Conservation (phyloP, 1,140 invertebrate species). For the Conus betulinus region DNA sequence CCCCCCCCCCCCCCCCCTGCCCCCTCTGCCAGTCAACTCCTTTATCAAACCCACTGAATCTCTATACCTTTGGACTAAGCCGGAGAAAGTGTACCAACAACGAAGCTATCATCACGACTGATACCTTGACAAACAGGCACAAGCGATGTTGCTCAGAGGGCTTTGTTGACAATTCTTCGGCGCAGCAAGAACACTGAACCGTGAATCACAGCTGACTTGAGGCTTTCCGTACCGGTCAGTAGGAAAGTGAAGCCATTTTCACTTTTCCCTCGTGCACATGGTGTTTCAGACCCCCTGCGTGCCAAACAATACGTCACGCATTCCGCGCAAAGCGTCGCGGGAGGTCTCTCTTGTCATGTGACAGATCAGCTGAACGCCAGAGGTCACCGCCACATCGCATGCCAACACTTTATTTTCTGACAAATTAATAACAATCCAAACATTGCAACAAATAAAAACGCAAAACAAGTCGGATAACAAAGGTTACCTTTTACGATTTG, state of each 20-base stretch:
- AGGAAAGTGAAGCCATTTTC: conserved; percentile 19
- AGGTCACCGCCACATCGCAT: background rate
- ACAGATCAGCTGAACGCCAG: background rate
- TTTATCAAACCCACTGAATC: too few relatives aligned
- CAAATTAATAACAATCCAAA: background rate
- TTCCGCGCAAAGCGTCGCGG: conserved; percentile 32
- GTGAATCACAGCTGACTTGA: background rate
- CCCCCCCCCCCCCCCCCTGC: too few relatives aligned
- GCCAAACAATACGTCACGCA: conserved; percentile 42
- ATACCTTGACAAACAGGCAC: too few relatives aligned
- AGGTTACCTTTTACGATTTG: background rate
- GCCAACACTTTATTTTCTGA: background rate
- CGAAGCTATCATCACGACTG: background rate
- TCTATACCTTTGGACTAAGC: too few relatives aligned
- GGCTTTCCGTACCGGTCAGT: background rate
- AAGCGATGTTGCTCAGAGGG: background rate
- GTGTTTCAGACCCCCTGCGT: conserved; percentile 24
- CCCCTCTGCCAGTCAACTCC: too few relatives aligned
- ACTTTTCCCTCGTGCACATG: conserved; percentile 20
- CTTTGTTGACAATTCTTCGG: background rate
- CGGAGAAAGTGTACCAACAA: background rate
- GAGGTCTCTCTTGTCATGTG: conserved; percentile 35
- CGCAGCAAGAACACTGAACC: background rate
- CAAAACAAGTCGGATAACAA: background rate
- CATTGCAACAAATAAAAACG: background rate